Conservation (phyloP, 2,797 vertebrate genomes). For the Prionace glauca region DNA sequence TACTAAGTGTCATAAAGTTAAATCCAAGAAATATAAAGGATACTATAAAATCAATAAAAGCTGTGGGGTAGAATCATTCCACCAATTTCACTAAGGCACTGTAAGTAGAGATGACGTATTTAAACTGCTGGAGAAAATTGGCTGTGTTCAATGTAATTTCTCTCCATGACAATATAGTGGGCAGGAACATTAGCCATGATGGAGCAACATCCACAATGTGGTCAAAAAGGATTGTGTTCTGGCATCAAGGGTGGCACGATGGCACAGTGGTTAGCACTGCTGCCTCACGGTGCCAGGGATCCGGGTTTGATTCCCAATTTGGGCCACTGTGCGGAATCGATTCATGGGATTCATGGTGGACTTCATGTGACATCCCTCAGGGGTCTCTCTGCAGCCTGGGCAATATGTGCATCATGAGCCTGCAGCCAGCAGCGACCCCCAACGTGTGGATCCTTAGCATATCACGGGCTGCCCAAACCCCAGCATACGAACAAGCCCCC, state of each 20-base stretch:
- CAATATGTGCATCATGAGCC: no score
- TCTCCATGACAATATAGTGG: not conserved
- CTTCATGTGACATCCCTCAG: no score
- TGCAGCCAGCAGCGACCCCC: no score
- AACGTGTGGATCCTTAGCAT: no score
- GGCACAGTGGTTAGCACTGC: no score
- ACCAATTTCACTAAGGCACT: not conserved
- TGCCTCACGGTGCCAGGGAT: no score
- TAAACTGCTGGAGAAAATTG: not conserved
- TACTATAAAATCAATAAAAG: not conserved
- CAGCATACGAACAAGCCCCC: no score
- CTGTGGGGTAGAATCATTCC: not conserved
- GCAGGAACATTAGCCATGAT: not conserved
- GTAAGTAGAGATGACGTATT: not conserved
- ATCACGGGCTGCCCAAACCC: no score
- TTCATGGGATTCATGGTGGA: no score
- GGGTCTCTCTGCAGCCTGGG: no score
- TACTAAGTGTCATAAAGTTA: not conserved
- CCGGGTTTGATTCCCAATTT: no score
- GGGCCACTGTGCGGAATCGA: no score
- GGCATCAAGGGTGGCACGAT: not conserved
- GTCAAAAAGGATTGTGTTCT: not conserved
- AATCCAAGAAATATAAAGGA: not conserved
- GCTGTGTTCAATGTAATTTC: not conserved
- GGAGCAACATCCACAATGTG: not conserved